phyloP scores from a whole-genome alignment of 2,113 vertebrate species.

The Tiliqua scincoides region DNA sequence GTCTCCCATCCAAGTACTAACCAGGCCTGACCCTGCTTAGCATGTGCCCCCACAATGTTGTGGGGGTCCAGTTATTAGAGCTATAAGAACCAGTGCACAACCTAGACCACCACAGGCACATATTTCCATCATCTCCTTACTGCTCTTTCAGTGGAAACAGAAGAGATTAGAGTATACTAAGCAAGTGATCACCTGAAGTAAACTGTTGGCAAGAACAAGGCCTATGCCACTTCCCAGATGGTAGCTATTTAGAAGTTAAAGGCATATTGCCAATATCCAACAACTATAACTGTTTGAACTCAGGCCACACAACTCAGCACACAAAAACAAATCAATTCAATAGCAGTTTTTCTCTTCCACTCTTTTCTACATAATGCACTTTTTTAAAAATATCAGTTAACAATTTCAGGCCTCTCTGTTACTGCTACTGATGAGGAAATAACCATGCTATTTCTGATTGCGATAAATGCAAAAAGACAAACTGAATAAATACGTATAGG shows the following conservation, averaged over 20 bases:
- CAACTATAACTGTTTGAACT: background rate
- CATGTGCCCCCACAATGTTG: background rate
- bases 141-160: background rate
- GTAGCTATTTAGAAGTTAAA: background rate
- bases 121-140: no score
- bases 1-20: no score
- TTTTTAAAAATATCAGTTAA: background rate
- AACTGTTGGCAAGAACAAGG: no score
- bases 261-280: background rate
- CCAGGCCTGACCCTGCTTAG: background rate
- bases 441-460: background rate
- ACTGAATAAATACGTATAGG: background rate
- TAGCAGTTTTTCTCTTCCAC: background rate
- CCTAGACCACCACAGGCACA: no score
- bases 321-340: background rate
- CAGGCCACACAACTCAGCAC: background rate
- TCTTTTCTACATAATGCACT: background rate
- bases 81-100: no score
- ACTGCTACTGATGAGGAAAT: fast-evolving
- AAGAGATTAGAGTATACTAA: background rate
- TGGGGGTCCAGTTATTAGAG: no score
- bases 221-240: background rate
- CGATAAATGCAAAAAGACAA: background rate
- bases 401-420: background rate
- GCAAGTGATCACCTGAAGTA: no score